A percentile compares a stretch with the other conserved stretches of the same genome.
Conservation (phyloP, 1,140 invertebrate species). For the Ostrea edulis region DNA sequence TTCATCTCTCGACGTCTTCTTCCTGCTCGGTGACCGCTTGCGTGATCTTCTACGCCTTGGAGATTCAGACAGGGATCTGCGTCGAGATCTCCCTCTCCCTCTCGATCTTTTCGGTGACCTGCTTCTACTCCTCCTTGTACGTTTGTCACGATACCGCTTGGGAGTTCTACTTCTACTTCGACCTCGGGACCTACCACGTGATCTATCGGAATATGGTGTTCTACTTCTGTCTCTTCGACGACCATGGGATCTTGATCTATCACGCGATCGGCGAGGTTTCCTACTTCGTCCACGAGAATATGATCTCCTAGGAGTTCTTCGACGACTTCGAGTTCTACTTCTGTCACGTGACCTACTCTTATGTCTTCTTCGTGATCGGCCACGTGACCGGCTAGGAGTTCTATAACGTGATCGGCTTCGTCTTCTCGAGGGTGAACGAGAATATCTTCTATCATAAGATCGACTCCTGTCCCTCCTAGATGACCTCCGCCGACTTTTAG, state of each 20-base stretch:
- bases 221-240: not conserved
- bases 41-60: not conserved
- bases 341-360: not conserved
- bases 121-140: not conserved
- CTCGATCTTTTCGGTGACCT: not conserved
- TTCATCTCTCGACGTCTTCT: not conserved
- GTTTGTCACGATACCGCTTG: not conserved
- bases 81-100: constrained; percentile 13
- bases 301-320: constrained; percentile 23
- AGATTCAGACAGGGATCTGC: not conserved
- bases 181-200: not conserved
- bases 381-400: not conserved
- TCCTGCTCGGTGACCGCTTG: not conserved
- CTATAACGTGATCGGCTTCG: not conserved
- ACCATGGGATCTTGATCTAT: not conserved
- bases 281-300: not conserved
- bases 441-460: no score
- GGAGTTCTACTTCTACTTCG: not conserved
- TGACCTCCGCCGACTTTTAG: not conserved
- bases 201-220: not conserved
- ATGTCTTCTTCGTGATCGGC: not conserved
- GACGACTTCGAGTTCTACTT: not conserved
- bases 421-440: no score
- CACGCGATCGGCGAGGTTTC: not conserved
- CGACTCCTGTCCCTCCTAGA: not conserved